Evolutionary conservation across 1,140 invertebrate species (phyloP), one percentile per base, ranked within the genome.

Genomic region (Apocrypta bakeri): DNA sequence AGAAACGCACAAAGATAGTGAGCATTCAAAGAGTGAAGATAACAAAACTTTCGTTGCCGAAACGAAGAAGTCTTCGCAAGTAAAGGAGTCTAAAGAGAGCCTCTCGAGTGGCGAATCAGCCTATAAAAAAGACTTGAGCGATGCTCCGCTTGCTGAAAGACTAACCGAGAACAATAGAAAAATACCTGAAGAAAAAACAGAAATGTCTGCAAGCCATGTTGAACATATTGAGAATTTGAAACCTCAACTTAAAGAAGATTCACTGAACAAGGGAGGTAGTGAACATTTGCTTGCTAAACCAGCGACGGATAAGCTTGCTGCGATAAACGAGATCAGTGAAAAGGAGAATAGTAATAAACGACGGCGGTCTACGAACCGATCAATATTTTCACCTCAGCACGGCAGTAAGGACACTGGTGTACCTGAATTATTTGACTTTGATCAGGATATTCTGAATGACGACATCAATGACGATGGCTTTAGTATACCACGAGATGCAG

Each of bases 341-440:
- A 89, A 90, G 69, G 89, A 90, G 8, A 86, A 85, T 11, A 63
- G 83, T 68, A 86, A 88, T 27, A 91, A 89, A 73, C 85, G 90
- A n/a, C 86, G 90, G 21, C 89, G 87, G 24, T 91, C 90, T 0
- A 85, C 86, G 25, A 94, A 94, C 84, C 92, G 94, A 63, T 95
- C 95, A 4, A 95, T 96, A 89, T 96, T 96, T 89, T 96, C 95
- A 1, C 95, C 95, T 6, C 94, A 95, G 81, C 93, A 94, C 24
- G 91, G 92, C 21, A 87, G 89, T 7, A 96, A 96, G 90, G 95
- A 95, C 84, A 92, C 92, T 69, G 91, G 91, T 85, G 90, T 93
- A 83, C 89, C 92, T 68, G 93, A 94, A 84, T 85, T 95, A 8
- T 94, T 95, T 85, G 95, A 96, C 83, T 95, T 96, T 85, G 94